Evolutionary conservation across 2,888 invertebrate genomes (phyloP), one percentile per base, ranked within the genome.

Genomic region (Aleiodes leptofemur): DNA sequence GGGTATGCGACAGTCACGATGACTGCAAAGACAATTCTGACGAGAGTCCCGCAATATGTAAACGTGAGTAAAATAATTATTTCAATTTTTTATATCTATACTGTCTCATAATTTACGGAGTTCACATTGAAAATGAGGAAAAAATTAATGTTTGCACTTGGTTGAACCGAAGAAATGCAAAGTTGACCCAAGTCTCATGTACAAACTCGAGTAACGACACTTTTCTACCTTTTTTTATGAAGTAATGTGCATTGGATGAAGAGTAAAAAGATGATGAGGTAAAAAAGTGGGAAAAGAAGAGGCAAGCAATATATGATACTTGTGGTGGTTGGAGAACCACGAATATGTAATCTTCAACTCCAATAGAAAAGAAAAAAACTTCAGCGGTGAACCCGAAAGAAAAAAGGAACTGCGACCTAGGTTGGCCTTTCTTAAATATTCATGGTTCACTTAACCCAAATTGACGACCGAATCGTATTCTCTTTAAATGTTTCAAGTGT

Each of bases 11-110:
- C 87, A 93, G 94, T 73, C 93, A 93, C 69, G 91, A 94, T 83
- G 96, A 97, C 89, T 96, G 96, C 90, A 92, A 91, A 66, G 96
- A 96, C 90, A 93, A 93, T 86, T 94, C 95, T n/a, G 96, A 96
- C 89, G 96, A 96, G 90, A 92, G 92, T 84, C 90, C 92, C 73
- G 91, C 92, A 80, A 92, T 93, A 89, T 96, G 96, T 90, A 93
- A 92, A 91, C 93, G 94, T 93, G 89, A 88, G 91, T 81, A 29
- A 23, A 72, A 72, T 51, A 38, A 38, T 43, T 43, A 43, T 9
- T 9, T 43, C 43, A 43, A 43, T 43, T 43, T 43, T 43, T 38
- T 38, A 7, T 38, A 9, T 43, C 43, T 3, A 9, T 11, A 43
- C 7, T 43, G 0, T 43, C 8, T 7, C 9, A 11, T 43, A 0